Conservation (phyloP, 2,888 invertebrate genomes). For the Melinaea menophilus region DNA sequence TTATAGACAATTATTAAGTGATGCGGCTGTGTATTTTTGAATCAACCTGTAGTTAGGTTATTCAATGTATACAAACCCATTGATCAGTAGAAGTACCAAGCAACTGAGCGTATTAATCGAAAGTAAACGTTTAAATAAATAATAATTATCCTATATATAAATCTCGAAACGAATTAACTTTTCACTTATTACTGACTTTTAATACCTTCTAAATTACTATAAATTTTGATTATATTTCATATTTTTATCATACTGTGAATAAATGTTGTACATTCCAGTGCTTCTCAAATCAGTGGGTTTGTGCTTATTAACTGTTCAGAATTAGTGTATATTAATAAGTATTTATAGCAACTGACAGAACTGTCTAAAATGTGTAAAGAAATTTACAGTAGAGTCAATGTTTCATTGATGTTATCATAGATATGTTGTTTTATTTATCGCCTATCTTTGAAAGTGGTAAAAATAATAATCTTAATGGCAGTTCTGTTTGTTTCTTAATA, state of each 20-base stretch:
- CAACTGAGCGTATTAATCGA: no score
- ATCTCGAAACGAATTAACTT: no score
- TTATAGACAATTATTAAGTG: constrained; percentile 39
- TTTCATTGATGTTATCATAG: constrained; percentile 1
- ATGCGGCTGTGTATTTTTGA: constrained; percentile 62
- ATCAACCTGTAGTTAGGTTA: constrained; percentile 52
- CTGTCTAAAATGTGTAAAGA: constrained; percentile 10
- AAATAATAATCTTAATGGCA: neutral
- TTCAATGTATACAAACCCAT: constrained; percentile 40
- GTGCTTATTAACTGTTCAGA: constrained; percentile 30
- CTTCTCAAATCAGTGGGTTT: constrained; percentile 52
- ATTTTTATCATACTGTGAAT: neutral
- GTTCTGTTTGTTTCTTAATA: constrained; percentile 2
- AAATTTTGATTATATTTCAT: neutral
- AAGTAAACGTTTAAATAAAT: no score
- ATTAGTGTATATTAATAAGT: constrained; percentile 8
- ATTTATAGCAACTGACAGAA: constrained; percentile 17
- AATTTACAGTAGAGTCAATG: neutral
- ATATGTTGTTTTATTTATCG: neutral
- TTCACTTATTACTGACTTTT: no score
- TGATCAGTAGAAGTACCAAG: constrained; percentile 36
- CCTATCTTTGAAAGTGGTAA: neutral
- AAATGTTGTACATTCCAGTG: constrained; percentile 54
- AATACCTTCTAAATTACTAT: neutral
- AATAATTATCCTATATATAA: no score